Percentiles rank a stretch among this genome's conserved stretches.
Evolutionary conservation across 2,113 vertebrate species (phyloP).

Genomic region (Ammodytes marinus): DNA sequence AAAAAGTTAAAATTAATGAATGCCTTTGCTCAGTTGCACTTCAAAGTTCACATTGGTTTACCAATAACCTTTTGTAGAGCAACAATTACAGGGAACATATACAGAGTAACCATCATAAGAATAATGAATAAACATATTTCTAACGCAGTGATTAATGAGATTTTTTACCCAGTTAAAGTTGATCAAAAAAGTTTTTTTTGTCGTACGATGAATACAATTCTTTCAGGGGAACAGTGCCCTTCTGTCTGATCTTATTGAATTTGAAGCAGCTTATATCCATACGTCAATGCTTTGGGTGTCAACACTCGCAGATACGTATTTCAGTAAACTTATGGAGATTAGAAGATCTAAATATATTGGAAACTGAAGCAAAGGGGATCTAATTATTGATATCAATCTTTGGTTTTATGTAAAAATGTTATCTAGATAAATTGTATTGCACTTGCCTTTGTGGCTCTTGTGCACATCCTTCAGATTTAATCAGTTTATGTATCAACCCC

Average conservation of each 20-base stretch:
- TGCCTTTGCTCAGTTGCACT: too few species aligned
- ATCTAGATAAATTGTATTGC: neutral
- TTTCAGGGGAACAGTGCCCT: neutral
- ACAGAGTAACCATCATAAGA: neutral
- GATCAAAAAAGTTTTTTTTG: neutral
- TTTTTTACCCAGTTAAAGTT: neutral
- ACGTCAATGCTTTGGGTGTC: too few species aligned
- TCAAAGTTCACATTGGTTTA: neutral
- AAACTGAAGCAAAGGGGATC: neutral
- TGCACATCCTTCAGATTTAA: neutral
- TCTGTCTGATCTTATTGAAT: neutral
- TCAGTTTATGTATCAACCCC: neutral
- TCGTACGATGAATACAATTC: neutral
- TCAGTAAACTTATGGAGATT: conserved; percentile 4
- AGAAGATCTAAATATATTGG: too few species aligned
- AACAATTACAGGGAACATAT: neutral
- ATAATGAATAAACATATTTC: too few species aligned
- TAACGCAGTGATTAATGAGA: neutral
- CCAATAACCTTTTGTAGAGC: neutral
- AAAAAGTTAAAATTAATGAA: neutral
- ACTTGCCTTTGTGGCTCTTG: neutral
- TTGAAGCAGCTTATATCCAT: too few species aligned
- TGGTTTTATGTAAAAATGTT: neutral
- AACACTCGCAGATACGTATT: neutral
- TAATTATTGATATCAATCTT: neutral